phyloP scores from a whole-genome alignment of 2,888 invertebrate species.

The Napeogenes sylphis region DNA sequence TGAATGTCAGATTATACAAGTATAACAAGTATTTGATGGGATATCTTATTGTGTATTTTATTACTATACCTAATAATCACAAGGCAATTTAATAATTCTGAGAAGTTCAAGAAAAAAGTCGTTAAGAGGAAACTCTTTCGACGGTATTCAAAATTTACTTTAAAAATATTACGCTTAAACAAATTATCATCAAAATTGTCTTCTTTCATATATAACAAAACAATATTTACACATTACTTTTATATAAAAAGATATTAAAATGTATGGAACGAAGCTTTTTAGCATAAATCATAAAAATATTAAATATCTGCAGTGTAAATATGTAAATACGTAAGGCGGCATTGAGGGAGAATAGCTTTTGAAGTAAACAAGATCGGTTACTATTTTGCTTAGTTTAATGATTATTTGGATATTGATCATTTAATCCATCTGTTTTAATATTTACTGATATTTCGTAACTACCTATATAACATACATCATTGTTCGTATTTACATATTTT shows the following conservation, averaged over 20 bases:
- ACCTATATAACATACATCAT: no score
- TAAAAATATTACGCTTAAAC: not conserved
- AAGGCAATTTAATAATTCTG: no score
- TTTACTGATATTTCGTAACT: slow-evolving; percentile 3
- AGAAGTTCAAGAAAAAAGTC: no score
- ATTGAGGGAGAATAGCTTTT: slow-evolving; percentile 16
- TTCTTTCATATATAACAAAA: not conserved
- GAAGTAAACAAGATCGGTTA: slow-evolving; percentile 21
- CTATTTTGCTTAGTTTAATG: slow-evolving; percentile 21
- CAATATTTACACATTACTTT: not conserved
- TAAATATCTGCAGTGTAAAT: slow-evolving; percentile 19
- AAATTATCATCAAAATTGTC: not conserved
- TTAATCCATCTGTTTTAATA: not conserved
- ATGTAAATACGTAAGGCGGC: slow-evolving; percentile 15
- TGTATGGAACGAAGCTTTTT: slow-evolving; percentile 4
- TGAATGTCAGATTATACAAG: not conserved
- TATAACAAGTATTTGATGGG: no score
- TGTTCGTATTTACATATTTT: no score
- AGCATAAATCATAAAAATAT: slow-evolving; percentile 15
- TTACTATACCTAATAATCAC: no score
- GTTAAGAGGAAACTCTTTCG: no score
- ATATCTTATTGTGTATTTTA: no score
- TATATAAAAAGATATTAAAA: slow-evolving; percentile 1
- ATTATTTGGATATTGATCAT: slow-evolving; percentile 19
- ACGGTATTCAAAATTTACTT: no score